phyloP scores from a whole-genome alignment of 1,140 invertebrate species.

The Streblospio benedicti region DNA sequence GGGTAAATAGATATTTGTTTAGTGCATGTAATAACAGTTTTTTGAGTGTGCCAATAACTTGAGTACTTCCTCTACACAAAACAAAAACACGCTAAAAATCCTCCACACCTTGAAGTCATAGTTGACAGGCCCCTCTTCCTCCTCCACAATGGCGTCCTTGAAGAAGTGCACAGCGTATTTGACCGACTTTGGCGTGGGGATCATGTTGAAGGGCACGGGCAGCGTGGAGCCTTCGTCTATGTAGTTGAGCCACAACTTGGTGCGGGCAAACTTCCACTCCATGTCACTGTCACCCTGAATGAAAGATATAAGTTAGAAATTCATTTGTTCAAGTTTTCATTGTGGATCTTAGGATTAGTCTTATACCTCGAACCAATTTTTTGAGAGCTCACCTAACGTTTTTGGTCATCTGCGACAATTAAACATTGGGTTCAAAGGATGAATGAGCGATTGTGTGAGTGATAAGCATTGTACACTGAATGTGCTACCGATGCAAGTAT shows the following conservation, averaged over 20 bases:
- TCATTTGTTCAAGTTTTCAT: no score
- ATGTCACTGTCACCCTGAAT: slow-evolving; percentile 68
- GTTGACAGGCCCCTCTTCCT: background rate
- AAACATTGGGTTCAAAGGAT: no score
- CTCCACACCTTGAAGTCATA: background rate
- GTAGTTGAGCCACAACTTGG: slow-evolving; percentile 79
- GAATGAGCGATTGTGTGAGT: no score
- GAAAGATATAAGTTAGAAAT: background rate
- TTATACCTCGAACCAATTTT: no score
- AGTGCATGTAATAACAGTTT: background rate
- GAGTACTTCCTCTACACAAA: background rate
- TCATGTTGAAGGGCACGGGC: slow-evolving; percentile 75
- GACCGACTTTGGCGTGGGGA: slow-evolving; percentile 74
- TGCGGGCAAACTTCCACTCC: slow-evolving; percentile 82
- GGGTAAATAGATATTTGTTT: background rate
- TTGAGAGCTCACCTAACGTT: no score
- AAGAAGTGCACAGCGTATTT: slow-evolving; percentile 4
- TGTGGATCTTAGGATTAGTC: no score
- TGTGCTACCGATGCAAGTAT: no score
- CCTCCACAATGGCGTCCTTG: background rate
- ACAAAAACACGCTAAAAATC: background rate
- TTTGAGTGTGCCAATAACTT: background rate
- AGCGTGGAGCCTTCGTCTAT: slow-evolving; percentile 77
- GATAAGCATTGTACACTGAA: no score
- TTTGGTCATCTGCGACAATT: no score